A percentile compares a stretch with the other conserved stretches of the same genome.
Conservation (phyloP, 2,113 vertebrate species). For the Odobenus rosmarus region DNA sequence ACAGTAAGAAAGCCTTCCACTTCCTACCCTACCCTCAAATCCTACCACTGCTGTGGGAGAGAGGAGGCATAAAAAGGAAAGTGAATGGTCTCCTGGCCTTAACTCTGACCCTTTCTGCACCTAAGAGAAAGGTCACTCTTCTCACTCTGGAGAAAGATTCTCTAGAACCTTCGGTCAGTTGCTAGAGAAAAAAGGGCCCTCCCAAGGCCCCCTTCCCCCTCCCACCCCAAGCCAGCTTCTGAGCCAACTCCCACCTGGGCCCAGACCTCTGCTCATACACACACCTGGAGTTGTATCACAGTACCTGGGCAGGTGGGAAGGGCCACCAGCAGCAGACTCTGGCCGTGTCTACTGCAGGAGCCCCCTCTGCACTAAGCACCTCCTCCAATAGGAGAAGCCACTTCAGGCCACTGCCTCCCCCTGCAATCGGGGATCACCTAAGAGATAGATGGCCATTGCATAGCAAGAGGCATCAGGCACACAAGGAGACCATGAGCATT, state of each 20-base stretch:
- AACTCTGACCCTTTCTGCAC: neutral
- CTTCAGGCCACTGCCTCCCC: neutral
- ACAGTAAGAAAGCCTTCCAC: neutral
- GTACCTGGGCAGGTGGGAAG: neutral
- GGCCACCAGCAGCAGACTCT: neutral
- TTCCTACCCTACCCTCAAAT: neutral
- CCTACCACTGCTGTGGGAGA: neutral
- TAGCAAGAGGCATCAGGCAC: rapidly evolving
- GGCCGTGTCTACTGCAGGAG: neutral
- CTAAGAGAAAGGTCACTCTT: neutral
- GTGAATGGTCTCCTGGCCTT: neutral
- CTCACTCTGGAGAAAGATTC: neutral
- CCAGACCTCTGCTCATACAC: neutral
- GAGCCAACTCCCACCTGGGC: neutral
- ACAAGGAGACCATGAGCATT: neutral
- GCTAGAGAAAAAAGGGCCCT: neutral
- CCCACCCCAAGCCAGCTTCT: neutral
- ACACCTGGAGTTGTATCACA: neutral
- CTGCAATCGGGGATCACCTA: neutral
- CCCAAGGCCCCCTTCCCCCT: neutral
- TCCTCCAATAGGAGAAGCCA: neutral
- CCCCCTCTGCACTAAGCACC: no score
- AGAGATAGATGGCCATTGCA: neutral
- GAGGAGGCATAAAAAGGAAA: neutral
- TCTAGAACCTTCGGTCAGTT: neutral